Conservation (phyloP, 2,797 vertebrate genomes). For the Melanotaenia maccullochi region DNA sequence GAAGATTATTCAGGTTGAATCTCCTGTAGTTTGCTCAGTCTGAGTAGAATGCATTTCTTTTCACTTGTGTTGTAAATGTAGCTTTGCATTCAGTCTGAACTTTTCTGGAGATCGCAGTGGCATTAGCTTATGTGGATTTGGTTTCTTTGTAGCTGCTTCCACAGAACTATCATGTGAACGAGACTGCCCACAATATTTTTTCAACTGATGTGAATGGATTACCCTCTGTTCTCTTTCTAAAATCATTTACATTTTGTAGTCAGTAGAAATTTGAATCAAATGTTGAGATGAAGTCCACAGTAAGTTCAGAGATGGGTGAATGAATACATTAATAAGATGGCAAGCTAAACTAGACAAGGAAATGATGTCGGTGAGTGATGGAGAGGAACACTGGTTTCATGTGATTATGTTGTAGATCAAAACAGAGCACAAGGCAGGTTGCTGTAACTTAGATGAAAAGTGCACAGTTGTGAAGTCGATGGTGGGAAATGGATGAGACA, state of each 20-base stretch:
- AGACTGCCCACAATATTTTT: neutral
- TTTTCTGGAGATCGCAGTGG: neutral
- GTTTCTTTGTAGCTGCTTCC: neutral
- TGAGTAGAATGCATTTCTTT: too few species aligned
- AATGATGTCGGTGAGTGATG: slow-evolving; percentile 35
- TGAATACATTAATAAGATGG: slow-evolving; percentile 32
- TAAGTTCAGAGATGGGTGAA: slow-evolving; percentile 21
- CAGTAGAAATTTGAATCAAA: slow-evolving; percentile 40
- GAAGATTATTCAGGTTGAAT: neutral
- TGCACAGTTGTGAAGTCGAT: slow-evolving; percentile 25
- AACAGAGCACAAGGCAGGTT: slow-evolving; percentile 22
- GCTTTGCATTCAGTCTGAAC: neutral
- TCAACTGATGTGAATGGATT: neutral
- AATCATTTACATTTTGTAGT: too few species aligned
- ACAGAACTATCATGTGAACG: neutral
- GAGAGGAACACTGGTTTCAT: slow-evolving; percentile 30
- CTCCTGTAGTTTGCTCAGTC: neutral
- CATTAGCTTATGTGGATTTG: neutral
- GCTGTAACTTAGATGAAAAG: slow-evolving; percentile 45
- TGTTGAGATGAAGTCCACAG: neutral
- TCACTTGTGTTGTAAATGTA: neutral
- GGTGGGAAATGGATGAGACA: slow-evolving; percentile 37
- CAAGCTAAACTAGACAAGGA: slow-evolving; percentile 34
- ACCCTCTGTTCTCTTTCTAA: neutral
- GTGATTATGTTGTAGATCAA: slow-evolving; percentile 40